Evolutionary conservation across 2,888 invertebrate genomes (phyloP), one percentile per base, ranked within the genome.

Genomic region (Mesorhabditis sp.): DNA sequence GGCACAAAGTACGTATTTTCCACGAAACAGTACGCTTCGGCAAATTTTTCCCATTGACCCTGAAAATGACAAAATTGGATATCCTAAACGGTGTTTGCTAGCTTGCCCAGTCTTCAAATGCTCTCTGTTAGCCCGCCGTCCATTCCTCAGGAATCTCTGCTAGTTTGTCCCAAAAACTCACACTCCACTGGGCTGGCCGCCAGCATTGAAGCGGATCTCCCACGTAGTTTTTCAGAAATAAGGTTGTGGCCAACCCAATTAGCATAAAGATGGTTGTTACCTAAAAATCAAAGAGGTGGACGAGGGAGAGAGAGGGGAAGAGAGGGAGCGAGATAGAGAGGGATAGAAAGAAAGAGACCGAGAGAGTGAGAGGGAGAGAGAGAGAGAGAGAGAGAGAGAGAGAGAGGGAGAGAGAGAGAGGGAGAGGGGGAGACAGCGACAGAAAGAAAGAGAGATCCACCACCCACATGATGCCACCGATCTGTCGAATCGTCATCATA

Each of bases 11-110:
- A 88, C 5, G 88, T 88, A 81, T 87, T 88, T 69, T 87, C 87
- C 62, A 88, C 86, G 86, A 88, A 87, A 81, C 88, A 88, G 68
- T 88, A 88, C 78, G 87, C 86, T 75, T 88, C 87, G 45, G 87
- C 86, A 80, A 87, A 88, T 67, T 87, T 86, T 73, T 87, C 87
- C 86, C 88, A 88, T 65, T 86, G 86, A 13, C 69, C 77, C 69
- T 76, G 66, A 64, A 70, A 64, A 1, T 45, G 61, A 66, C 5
- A 42, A 63, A 15, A 10, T n/a, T 7, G 4, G n/a, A n/a, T 3
- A 41, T 6, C 58, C 28, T 28, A 28, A 28, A 28, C 28, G 28
- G 28, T 28, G 28, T 28, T 28, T 28, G 28, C 28, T 28, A 28
- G 28, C 28, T 28, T 28, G 28, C 28, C 28, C 28, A 28, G 28